Percentiles rank a stretch among this genome's conserved stretches.
phyloP scores from a whole-genome alignment of 2,797 vertebrate species.

The Parambassis ranga region DNA sequence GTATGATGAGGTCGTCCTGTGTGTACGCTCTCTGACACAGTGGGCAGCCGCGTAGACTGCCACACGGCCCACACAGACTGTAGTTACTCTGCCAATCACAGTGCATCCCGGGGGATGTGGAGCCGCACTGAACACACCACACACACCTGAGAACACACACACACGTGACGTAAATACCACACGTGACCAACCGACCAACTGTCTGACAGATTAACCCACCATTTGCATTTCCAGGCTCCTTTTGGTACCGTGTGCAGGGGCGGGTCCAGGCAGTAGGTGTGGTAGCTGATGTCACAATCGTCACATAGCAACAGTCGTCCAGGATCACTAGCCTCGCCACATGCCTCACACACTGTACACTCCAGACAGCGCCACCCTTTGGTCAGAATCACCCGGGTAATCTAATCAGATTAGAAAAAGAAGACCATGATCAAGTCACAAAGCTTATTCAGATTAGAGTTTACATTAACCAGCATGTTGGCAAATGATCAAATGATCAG shows the following conservation, averaged over 20 bases:
- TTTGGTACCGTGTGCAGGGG: slow-evolving; percentile 92
- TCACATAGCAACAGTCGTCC: slow-evolving; percentile 91
- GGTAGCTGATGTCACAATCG: slow-evolving; percentile 96
- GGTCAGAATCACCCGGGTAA: slow-evolving; percentile 91
- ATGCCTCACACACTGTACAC: slow-evolving; percentile 94
- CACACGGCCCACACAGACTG: slow-evolving; percentile 92
- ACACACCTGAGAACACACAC: slow-evolving; percentile 86
- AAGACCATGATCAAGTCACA: too few relatives aligned
- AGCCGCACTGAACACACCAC: slow-evolving; percentile 93
- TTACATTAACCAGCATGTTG: too few relatives aligned
- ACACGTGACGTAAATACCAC: too few relatives aligned
- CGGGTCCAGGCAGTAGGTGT: slow-evolving; percentile 94
- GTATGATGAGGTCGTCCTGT: slow-evolving; percentile 92
- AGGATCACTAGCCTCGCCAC: slow-evolving; percentile 91
- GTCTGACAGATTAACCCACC: slow-evolving; percentile 77
- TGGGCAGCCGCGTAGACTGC: slow-evolving; percentile 88
- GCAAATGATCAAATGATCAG: too few relatives aligned
- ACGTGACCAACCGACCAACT: too few relatives aligned
- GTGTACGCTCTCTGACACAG: slow-evolving; percentile 84
- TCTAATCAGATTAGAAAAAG: slow-evolving; percentile 62
- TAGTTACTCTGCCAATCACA: slow-evolving; percentile 98
- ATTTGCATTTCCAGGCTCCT: slow-evolving; percentile 96
- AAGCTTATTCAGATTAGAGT: too few relatives aligned
- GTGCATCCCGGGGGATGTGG: slow-evolving; percentile 87
- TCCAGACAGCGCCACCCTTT: slow-evolving; percentile 97